Evolutionary conservation across 2,888 invertebrate species (phyloP).

Genomic region (Drosophila engyochracea): DNA sequence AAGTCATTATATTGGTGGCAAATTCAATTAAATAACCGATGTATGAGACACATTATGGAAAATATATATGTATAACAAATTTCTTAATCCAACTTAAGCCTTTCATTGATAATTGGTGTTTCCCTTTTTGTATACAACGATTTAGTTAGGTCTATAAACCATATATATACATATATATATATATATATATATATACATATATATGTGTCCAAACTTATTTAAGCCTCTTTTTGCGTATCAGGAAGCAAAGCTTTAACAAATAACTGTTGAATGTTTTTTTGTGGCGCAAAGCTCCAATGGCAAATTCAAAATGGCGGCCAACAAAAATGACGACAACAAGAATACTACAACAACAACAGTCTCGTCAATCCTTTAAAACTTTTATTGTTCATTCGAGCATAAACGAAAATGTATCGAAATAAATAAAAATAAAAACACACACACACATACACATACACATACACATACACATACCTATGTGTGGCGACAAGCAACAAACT

Average conservation of each 20-base stretch:
- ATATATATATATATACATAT: background rate
- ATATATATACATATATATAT: background rate
- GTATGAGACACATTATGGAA: background rate
- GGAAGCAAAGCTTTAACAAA: constrained; percentile 11
- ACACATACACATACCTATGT: background rate
- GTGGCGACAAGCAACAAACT: constrained; percentile 3
- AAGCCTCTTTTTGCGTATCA: background rate
- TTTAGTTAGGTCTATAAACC: background rate
- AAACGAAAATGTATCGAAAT: constrained; percentile 71
- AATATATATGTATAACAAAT: background rate
- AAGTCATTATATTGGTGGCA: background rate
- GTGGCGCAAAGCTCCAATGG: constrained; percentile 18
- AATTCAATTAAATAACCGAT: constrained; percentile 5
- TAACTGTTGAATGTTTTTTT: constrained; percentile 66
- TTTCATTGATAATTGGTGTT: background rate
- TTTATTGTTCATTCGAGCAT: constrained; percentile 72
- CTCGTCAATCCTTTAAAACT: constrained; percentile 76
- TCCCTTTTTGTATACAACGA: background rate
- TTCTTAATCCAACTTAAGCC: background rate
- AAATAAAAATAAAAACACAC: constrained; percentile 52
- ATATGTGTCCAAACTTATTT: background rate
- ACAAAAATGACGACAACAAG: constrained; percentile 29
- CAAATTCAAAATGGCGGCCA: constrained; percentile 63
- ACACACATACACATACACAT: constrained; percentile 3
- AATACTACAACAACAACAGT: constrained; percentile 28